These are phyloP conservation scores for Latrodectus geometricus DNA, from an alignment of 1,140 invertebrate genomes.

Conservation along the genomic window DNA sequence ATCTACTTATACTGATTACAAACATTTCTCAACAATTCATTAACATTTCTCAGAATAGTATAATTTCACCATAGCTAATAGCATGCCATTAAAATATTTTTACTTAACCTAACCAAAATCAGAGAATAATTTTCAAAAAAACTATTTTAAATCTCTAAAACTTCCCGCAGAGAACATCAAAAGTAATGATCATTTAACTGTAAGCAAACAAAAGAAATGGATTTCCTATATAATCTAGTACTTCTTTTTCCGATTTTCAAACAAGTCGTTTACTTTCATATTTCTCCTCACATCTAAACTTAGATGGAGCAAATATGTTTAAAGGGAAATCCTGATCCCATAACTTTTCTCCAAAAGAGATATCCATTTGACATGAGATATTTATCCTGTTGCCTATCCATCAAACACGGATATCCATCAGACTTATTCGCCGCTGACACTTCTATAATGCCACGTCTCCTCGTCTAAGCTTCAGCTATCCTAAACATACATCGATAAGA, in stretches of 20 bases:
- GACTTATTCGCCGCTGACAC: constrained; percentile 39
- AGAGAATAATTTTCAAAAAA: too few species aligned
- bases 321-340: constrained; percentile 18
- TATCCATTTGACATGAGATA: constrained; percentile 56
- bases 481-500: background rate
- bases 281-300: background rate
- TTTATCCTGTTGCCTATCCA: constrained; percentile 44
- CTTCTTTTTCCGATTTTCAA: background rate
- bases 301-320: constrained; percentile 34
- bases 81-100: too few species aligned
- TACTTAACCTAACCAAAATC: too few species aligned
- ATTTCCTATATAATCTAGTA: too few species aligned
- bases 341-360: constrained; percentile 41
- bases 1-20: too few species aligned
- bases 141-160: too few species aligned
- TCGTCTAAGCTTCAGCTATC: constrained; percentile 14
- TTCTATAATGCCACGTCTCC: constrained; percentile 28
- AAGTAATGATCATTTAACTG: too few species aligned
- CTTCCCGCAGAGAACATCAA: too few species aligned
- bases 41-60: too few species aligned
- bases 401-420: constrained; percentile 48
- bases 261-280: background rate
- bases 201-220: too few species aligned
- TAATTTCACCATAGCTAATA: too few species aligned
- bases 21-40: too few species aligned